Conservation (phyloP, 1,140 invertebrate genomes). For the Periplaneta americana region DNA sequence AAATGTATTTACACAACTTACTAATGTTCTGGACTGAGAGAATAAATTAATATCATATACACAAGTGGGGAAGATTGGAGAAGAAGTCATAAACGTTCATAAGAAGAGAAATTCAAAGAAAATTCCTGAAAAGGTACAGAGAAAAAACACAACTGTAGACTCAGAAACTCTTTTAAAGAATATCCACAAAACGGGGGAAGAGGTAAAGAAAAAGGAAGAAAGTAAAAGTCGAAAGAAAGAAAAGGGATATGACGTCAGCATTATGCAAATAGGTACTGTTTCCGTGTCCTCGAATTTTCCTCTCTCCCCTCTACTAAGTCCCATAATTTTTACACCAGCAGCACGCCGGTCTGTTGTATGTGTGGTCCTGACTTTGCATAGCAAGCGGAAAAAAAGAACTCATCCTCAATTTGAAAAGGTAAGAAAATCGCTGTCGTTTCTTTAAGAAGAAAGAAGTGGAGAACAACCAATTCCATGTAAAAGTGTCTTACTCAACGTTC, state of each 20-base stretch:
- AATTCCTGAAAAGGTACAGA: not conserved
- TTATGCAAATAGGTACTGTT: not conserved
- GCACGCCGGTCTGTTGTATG: not conserved
- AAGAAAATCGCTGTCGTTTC: not conserved
- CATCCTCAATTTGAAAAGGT: not conserved
- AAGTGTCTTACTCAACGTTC: too few relatives aligned
- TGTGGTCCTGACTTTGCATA: not conserved
- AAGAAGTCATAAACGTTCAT: too few relatives aligned
- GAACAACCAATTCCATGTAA: not conserved
- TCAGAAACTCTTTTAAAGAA: not conserved
- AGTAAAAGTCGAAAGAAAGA: not conserved
- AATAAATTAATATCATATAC: too few relatives aligned
- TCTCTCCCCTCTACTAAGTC: too few relatives aligned
- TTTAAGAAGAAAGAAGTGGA: not conserved
- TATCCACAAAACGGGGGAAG: too few relatives aligned
- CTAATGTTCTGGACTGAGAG: too few relatives aligned
- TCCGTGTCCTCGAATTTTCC: not conserved
- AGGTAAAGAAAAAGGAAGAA: not conserved
- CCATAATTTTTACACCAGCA: not conserved
- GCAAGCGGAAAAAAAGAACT: not conserved
- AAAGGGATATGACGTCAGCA: not conserved
- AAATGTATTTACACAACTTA: too few relatives aligned
- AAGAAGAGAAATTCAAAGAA: not conserved
- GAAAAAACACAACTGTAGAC: not conserved
- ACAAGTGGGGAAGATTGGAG: too few relatives aligned